Base-by-base conservation (phyloP, 2,888 invertebrate genomes). In the Callyntrura sp. region DNA sequence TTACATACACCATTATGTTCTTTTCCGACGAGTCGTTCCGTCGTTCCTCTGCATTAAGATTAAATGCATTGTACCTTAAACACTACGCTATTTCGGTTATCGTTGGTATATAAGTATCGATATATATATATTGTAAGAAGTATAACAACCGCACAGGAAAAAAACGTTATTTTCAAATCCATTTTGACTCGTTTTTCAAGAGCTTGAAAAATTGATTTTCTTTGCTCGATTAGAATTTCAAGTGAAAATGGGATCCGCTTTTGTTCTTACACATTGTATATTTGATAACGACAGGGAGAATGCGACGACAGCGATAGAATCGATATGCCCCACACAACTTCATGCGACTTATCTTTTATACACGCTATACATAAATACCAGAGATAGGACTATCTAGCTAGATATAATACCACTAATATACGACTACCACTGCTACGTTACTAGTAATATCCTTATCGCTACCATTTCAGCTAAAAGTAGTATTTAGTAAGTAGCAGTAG, bases 171-270 rank as follows among this genome's bases (percentile, higher is more conserved):
- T 79, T 78, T 68, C 79, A 86, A 55, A 65, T 79, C 76, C 78
- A 79, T 79, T 79, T 86, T 65, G 86, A 79, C 86, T 79, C 86
- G 84, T 78, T 83, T 83, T 83, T 86, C 78, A 62, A 78, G 65
- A 86, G 86, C 79, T 51, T 86, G 79, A 79, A 65, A 68, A 86
- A 86, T 86, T 86, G 86, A 86, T 86, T 86, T 76, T 86, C 68
- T 79, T 79, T 86, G 86, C 86, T 86, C 79, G 86, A 86, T 86
- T 86, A 86, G 78, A 79, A 86, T 20, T 86, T 86, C 79, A 86
- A 86, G 86, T 68, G 79, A 60, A 68, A 55, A 73, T 68, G n/a
- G 45, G 62, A 62, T 76, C 45, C 76, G 43, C 76, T 76, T 62
- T 57, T 81, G 20, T 55, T 28, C 68, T 25, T 35, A 55, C 48